Percentiles rank a stretch among this genome's conserved stretches.
Evolutionary conservation across 2,888 invertebrate genomes (phyloP).

Genomic region (Embidobia sp.): DNA sequence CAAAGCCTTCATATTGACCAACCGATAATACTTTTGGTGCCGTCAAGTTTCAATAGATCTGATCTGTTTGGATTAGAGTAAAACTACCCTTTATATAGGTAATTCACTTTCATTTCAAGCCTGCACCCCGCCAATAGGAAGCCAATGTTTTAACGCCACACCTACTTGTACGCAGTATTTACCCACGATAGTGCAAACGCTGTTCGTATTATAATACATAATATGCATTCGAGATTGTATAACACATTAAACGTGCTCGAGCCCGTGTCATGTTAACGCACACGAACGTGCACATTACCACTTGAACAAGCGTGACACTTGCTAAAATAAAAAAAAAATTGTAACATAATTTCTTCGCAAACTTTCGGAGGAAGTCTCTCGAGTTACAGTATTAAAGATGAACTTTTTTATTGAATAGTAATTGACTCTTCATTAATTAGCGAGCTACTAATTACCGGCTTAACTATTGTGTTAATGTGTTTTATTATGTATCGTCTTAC

Average conservation of each 20-base stretch:
- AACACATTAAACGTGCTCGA: constrained; percentile 73
- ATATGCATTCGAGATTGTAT: constrained; percentile 75
- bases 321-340: constrained; percentile 32
- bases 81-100: constrained; percentile 82
- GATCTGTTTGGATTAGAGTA: constrained; percentile 73
- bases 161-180: constrained; percentile 76
- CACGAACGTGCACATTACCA: constrained; percentile 19
- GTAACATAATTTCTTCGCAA: constrained; percentile 36
- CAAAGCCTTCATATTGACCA: constrained; percentile 77
- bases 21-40: constrained; percentile 69
- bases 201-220: constrained; percentile 75
- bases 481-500: too few relatives aligned
- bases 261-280: constrained; percentile 59
- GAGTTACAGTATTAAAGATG: too few relatives aligned
- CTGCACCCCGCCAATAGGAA: constrained; percentile 76
- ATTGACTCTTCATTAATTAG: too few relatives aligned
- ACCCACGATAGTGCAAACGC: constrained; percentile 69
- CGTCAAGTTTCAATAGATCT: constrained; percentile 70
- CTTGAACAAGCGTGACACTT: constrained; percentile 40
- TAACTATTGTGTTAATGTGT: too few relatives aligned
- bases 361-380: too few relatives aligned
- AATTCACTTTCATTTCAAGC: constrained; percentile 80
- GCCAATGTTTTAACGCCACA: constrained; percentile 79
- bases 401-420: too few relatives aligned
- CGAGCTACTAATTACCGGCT: too few relatives aligned